Evolutionary conservation across 2,888 invertebrate genomes (phyloP).

Genomic region (Acleris emargana): DNA sequence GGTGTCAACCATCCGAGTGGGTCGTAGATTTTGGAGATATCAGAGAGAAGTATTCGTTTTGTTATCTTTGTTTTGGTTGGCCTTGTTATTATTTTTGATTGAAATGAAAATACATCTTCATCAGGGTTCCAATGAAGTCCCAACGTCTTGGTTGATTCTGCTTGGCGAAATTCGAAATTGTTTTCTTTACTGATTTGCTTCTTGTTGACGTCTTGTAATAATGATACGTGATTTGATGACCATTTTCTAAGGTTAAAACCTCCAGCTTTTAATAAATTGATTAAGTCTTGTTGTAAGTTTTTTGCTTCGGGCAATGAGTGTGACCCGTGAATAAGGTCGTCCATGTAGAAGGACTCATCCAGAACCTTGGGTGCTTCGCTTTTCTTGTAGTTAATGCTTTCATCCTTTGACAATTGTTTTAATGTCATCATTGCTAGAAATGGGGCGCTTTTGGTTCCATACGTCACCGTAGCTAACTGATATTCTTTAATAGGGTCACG

Average conservation of each 20-base stretch:
- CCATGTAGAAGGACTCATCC: constrained; percentile 27
- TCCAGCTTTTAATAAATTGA: constrained; percentile 22
- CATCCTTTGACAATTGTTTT: constrained; percentile 5
- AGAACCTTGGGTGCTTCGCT: constrained; percentile 10
- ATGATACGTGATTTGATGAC: constrained; percentile 13
- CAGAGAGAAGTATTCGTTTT: constrained; percentile 1
- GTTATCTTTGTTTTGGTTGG: not conserved
- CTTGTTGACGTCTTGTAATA: not conserved
- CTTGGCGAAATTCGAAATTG: constrained; percentile 28
- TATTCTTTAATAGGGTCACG: not conserved
- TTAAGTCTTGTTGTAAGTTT: constrained; percentile 7
- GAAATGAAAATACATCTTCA: constrained; percentile 4
- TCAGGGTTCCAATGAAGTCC: constrained; percentile 2
- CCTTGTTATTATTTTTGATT: not conserved
- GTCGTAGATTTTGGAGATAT: constrained; percentile 21
- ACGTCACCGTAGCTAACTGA: too few species aligned
- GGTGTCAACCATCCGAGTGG: constrained; percentile 25
- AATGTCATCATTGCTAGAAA: constrained; percentile 23
- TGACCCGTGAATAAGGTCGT: constrained; percentile 25
- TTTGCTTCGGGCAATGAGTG: constrained; percentile 12
- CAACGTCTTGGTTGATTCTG: constrained; percentile 9
- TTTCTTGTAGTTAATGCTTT: not conserved
- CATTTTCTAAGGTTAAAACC: constrained; percentile 28
- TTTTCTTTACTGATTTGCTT: not conserved
- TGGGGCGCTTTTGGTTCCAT: not conserved